These are phyloP conservation scores for Castor canadensis DNA, from an alignment of 2,113 vertebrate species.

Conservation along the genomic window DNA sequence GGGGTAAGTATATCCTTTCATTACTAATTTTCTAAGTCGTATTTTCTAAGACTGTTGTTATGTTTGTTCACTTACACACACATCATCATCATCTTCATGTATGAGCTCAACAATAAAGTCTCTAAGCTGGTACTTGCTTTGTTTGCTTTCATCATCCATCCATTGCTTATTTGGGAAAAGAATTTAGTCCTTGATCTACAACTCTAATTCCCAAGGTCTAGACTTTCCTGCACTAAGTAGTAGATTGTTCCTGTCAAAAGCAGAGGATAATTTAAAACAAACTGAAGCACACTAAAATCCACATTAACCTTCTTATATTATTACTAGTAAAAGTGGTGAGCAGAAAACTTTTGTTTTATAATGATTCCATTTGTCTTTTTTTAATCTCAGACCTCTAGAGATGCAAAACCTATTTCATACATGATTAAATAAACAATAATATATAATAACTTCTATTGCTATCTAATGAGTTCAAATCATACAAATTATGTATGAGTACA, in stretches of 20 bases:
- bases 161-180: not conserved
- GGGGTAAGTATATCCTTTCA: conserved; percentile 85
- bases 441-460: not conserved
- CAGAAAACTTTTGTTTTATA: not conserved
- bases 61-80: not conserved
- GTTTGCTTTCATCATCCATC: not conserved
- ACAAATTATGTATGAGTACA: not conserved
- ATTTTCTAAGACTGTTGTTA: not conserved
- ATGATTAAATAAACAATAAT: conserved; percentile 10
- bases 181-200: not conserved
- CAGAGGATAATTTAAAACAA: not conserved
- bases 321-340: not conserved
- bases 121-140: not conserved
- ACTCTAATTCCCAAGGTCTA: not conserved
- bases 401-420: not conserved
- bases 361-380: not conserved
- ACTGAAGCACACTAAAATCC: not conserved
- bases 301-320: not conserved
- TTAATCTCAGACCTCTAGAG: not conserved
- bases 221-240: not conserved
- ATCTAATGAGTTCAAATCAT: conserved; percentile 7
- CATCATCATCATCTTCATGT: not conserved
- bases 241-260: not conserved
- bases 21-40: not conserved
- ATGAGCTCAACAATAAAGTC: not conserved